Evolutionary conservation across 2,797 vertebrate species (phyloP), one percentile per base, ranked within the genome.

Genomic region (Centroberyx gerrardi): DNA sequence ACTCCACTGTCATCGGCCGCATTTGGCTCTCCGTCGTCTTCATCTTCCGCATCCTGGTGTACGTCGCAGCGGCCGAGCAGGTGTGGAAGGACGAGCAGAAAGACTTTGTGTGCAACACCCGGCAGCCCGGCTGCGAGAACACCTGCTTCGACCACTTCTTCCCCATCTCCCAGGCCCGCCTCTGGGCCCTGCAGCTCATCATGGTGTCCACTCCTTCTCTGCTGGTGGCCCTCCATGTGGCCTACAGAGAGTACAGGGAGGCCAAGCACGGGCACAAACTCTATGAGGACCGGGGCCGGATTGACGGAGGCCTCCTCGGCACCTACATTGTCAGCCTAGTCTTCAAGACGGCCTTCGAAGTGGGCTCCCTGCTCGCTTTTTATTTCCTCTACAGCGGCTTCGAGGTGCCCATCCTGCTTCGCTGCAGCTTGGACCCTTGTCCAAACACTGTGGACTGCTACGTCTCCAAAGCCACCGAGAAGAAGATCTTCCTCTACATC

Each of bases 171-270:
- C 97, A 97, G 74, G 87, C 91, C 44, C 95, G 96, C 4, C 93
- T 98, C 72, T 97, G 96, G 97, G 96, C 97, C 13, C 88, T 98
- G 74, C 97, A 98, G 84, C 95, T 98, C 62, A 97, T 98, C 80
- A 85, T 95, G 92, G 97, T 97, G 67, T 98, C 97, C 9, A 97
- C 93, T 0, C 97, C 97, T 0, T 98, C 96, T 0, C 93, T 98
- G 72, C 80, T 98, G 61, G 96, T 98, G 66, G 95, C 95, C 8
- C 94, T 98, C 62, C 96, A 98, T 0, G 96, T 96, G 62, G 96
- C 94, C 40, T 98, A 97, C 85, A 84, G 90, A 14, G 94, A 97
- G 78, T 93, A 92, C 68, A 89, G 96, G 0, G 96, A 97, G 86
- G 93, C 90, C 70, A 94, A 80, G 36, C 81, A 92, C 82, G 88